Evolutionary conservation across 2,113 vertebrate genomes (phyloP).

Genomic region (Actenoides lindsayi): DNA sequence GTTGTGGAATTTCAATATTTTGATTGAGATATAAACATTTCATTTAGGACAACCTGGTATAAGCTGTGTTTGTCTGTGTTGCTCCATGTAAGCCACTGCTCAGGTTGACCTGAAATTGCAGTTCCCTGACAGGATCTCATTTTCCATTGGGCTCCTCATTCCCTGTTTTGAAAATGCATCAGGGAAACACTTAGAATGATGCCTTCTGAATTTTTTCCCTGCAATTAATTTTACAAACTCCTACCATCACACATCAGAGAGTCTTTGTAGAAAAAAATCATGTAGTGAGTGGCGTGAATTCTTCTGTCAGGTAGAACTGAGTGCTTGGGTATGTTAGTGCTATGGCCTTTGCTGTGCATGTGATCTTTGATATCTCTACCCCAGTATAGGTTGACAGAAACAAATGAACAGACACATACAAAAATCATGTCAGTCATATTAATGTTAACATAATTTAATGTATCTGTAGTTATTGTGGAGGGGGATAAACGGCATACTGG

Average conservation of each 20-base stretch:
- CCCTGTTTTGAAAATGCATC: background rate
- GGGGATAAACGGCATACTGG: fast-evolving
- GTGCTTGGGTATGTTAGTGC: background rate
- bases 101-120: background rate
- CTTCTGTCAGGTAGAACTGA: background rate
- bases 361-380: background rate
- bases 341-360: fast-evolving
- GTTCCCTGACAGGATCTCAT: background rate
- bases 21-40: background rate
- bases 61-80: background rate
- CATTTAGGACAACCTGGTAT: background rate
- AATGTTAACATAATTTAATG: fast-evolving
- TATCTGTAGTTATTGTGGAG: background rate
- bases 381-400: background rate
- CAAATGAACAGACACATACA: background rate
- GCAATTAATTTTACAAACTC: background rate
- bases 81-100: fast-evolving
- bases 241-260: background rate
- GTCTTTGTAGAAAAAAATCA: fast-evolving
- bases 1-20: background rate
- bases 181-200: background rate
- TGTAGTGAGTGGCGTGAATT: fast-evolving
- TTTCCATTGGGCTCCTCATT: fast-evolving
- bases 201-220: background rate
- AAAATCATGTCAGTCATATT: background rate